phyloP scores from a whole-genome alignment of 2,113 vertebrate genomes.

The Oostethus manadensis region DNA sequence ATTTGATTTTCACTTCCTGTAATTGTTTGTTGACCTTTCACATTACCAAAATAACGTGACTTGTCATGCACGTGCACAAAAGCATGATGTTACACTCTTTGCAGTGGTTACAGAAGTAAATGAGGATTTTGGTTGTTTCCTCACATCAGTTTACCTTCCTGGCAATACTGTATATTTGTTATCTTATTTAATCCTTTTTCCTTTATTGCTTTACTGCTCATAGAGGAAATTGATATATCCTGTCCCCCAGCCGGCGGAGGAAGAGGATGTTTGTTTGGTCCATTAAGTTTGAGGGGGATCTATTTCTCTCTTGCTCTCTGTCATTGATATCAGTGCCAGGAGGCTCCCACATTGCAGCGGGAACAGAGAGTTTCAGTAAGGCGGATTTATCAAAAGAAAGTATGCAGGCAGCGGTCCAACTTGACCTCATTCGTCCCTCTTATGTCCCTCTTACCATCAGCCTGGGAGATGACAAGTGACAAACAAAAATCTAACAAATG shows the following conservation, averaged over 20 bases:
- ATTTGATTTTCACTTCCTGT: no score
- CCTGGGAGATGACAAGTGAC: constrained; percentile 3
- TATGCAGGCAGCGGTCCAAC: constrained; percentile 28
- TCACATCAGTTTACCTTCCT: no score
- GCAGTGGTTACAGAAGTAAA: no score
- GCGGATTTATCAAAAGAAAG: constrained; percentile 39
- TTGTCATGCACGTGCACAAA: no score
- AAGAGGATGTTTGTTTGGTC: constrained; percentile 63
- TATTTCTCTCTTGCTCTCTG: constrained; percentile 40
- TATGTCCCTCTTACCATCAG: constrained; percentile 13
- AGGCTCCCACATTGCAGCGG: constrained; percentile 32
- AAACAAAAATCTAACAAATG: not conserved
- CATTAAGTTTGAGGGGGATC: constrained; percentile 31
- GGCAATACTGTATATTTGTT: not conserved
- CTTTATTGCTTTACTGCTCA: constrained; percentile 5
- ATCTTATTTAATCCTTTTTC: not conserved
- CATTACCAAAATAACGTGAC: no score
- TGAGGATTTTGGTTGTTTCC: no score
- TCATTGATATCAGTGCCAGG: constrained; percentile 36
- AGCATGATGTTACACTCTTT: no score
- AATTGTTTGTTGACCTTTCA: no score
- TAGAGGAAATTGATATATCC: constrained; percentile 49
- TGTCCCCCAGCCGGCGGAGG: constrained; percentile 43
- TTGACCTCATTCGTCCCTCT: constrained; percentile 26
- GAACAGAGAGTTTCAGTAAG: constrained; percentile 59